phyloP scores from a whole-genome alignment of 2,113 vertebrate species.

The Cyprinodon variegatus region DNA sequence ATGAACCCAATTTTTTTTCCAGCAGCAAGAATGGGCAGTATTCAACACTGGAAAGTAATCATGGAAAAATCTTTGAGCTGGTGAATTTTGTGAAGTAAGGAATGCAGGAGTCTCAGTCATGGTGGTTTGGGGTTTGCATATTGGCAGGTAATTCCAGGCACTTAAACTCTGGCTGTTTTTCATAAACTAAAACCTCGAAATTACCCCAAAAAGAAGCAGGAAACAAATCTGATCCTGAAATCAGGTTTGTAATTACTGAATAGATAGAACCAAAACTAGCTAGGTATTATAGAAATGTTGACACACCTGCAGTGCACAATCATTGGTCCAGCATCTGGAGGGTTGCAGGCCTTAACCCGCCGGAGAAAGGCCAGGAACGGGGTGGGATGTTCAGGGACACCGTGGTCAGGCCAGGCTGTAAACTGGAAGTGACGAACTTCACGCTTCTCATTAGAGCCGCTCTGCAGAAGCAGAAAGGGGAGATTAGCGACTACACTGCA shows the following conservation, averaged over 20 bases:
- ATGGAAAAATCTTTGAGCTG: slow-evolving; percentile 43
- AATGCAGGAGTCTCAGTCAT: slow-evolving; percentile 38
- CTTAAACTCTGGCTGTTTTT: slow-evolving; percentile 39
- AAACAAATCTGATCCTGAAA: slow-evolving; percentile 15
- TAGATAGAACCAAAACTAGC: slow-evolving; percentile 3
- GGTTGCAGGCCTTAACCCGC: slow-evolving; percentile 96
- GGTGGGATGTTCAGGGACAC: slow-evolving; percentile 96
- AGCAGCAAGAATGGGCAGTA: slow-evolving; percentile 39
- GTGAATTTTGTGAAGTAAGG: slow-evolving; percentile 44
- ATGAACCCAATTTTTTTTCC: slow-evolving; percentile 46
- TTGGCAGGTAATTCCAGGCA: slow-evolving; percentile 58
- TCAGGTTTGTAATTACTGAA: slow-evolving; percentile 19
- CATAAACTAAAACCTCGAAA: slow-evolving; percentile 43
- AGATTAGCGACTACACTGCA: neutral
- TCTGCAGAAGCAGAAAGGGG: slow-evolving; percentile 59
- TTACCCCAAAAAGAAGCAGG: slow-evolving; percentile 33
- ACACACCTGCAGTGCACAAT: slow-evolving; percentile 95
- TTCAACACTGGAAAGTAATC: slow-evolving; percentile 55
- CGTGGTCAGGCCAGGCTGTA: slow-evolving; percentile 98
- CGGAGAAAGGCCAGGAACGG: slow-evolving; percentile 96
- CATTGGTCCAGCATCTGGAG: slow-evolving; percentile 96
- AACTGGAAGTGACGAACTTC: slow-evolving; percentile 99
- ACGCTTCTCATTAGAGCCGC: slow-evolving; percentile 91
- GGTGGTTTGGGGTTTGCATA: slow-evolving; percentile 60
- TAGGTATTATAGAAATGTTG: slow-evolving; percentile 13